Evolutionary conservation across 2,113 vertebrate genomes (phyloP).

Genomic region (Hippoglossus stenolepis): DNA sequence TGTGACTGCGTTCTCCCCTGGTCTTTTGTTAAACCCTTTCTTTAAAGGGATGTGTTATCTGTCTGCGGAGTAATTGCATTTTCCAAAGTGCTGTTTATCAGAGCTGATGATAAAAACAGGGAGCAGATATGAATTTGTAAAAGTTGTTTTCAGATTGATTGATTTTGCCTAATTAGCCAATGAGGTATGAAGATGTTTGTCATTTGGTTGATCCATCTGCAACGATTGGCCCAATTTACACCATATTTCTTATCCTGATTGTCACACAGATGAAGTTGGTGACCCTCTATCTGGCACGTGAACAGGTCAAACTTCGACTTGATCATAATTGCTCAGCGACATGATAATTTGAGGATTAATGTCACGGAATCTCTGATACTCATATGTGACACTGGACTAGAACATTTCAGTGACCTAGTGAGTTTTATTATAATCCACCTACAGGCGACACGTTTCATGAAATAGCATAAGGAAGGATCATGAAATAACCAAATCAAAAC

Average conservation of each 20-base stretch:
- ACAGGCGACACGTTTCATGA: too few relatives aligned
- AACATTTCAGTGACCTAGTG: too few relatives aligned
- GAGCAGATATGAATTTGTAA: constrained; percentile 17
- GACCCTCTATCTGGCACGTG: not conserved
- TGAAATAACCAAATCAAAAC: too few relatives aligned
- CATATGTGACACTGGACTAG: too few relatives aligned
- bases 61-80: constrained; percentile 9
- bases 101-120: not conserved
- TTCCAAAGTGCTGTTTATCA: not conserved
- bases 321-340: too few relatives aligned
- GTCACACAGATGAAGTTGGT: not conserved
- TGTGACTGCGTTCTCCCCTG: not conserved
- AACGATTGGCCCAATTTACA: not conserved
- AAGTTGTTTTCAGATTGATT: constrained; percentile 13
- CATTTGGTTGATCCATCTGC: not conserved
- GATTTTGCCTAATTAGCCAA: not conserved
- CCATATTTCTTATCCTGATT: too few relatives aligned
- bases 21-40: not conserved
- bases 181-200: not conserved
- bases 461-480: too few relatives aligned
- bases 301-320: not conserved
- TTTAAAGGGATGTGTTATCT: not conserved
- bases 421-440: too few relatives aligned
- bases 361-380: too few relatives aligned
- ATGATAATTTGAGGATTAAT: not conserved